These are phyloP conservation scores for Rhabdornis inornatus DNA, from an alignment of 2,113 vertebrate genomes.

Conservation along the genomic window DNA sequence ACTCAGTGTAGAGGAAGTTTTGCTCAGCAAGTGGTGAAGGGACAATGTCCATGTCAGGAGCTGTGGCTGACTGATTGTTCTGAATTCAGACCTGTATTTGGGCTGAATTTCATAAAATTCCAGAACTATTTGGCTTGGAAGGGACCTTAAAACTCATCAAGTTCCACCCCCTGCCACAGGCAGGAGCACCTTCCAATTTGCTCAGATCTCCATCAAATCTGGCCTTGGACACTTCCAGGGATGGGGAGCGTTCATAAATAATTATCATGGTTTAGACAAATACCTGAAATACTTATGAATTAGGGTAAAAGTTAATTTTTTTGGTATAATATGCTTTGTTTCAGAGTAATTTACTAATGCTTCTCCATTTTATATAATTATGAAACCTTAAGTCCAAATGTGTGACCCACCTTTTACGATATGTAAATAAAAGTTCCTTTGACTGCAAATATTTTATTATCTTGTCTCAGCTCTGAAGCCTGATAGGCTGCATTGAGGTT, in stretches of 20 bases:
- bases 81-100: rapidly evolving
- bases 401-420: background rate
- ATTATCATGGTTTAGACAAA: background rate
- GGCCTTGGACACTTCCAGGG: background rate
- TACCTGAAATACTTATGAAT: background rate
- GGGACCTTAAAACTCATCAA: background rate
- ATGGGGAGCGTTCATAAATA: background rate
- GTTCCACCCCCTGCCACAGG: rapidly evolving
- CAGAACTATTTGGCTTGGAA: background rate
- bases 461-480: background rate
- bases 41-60: rapidly evolving
- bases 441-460: background rate
- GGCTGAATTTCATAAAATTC: background rate
- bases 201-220: background rate
- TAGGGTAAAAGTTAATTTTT: background rate
- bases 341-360: background rate
- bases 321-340: background rate
- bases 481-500: background rate
- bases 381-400: background rate
- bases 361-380: background rate
- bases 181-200: background rate
- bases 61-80: rapidly evolving
- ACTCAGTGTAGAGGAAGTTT: background rate
- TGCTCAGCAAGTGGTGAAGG: background rate
- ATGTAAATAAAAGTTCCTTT: background rate